phyloP scores from a whole-genome alignment of 2,888 invertebrate species.

The Laspeyria flexula region DNA sequence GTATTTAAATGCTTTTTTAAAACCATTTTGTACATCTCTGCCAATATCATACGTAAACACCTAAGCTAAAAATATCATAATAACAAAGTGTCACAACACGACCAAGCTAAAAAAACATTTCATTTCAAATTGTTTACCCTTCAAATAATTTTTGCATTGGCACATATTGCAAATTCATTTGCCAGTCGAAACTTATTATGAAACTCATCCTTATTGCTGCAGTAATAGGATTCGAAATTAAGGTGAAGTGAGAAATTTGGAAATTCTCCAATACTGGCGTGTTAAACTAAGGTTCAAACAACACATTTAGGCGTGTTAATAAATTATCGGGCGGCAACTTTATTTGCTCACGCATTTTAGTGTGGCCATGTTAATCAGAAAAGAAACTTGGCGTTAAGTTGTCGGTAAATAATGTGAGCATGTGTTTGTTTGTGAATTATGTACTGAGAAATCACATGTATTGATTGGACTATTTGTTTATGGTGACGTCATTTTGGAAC shows the following conservation, averaged over 20 bases:
- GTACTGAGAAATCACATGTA: conserved; percentile 27
- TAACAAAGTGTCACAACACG: conserved; percentile 9
- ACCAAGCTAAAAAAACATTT: conserved; percentile 14
- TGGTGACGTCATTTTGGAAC: neutral
- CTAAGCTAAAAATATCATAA: conserved; percentile 1
- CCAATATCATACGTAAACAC: neutral
- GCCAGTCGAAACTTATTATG: neutral
- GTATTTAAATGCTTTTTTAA: neutral
- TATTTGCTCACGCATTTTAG: conserved; percentile 71
- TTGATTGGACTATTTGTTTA: conserved; percentile 29
- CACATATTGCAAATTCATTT: conserved; percentile 28
- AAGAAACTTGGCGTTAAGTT: conserved; percentile 71
- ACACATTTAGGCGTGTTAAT: conserved; percentile 66
- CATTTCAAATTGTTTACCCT: conserved; percentile 6
- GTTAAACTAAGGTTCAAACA: conserved; percentile 50
- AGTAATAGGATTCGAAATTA: conserved; percentile 11
- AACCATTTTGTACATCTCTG: neutral
- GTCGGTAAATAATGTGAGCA: conserved; percentile 56
- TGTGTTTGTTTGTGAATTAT: conserved; percentile 37
- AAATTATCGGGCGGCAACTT: conserved; percentile 62
- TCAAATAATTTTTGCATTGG: conserved; percentile 22
- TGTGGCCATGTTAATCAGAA: conserved; percentile 63
- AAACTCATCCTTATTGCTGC: neutral
- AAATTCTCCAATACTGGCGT: conserved; percentile 43
- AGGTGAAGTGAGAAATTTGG: conserved; percentile 17